Evolutionary conservation across 2,113 vertebrate genomes (phyloP), one percentile per base, ranked within the genome.

Genomic region (Orycteropus afer): DNA sequence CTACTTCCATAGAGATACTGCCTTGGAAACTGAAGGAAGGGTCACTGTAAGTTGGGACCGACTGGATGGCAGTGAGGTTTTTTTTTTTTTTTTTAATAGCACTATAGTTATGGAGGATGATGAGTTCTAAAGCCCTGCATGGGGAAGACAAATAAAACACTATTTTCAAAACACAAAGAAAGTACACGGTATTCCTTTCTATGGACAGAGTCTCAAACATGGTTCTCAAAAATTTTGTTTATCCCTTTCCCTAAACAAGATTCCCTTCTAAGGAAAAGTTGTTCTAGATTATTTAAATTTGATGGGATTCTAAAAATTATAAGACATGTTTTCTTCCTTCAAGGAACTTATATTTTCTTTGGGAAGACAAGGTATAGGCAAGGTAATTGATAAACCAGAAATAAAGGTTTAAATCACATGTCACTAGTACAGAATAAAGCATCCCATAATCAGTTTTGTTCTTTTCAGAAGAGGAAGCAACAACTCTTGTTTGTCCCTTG

Each of bases 381-480:
- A 87, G 29, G n/a, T 49, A 61, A 86, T 69, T 74, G 67, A 59
- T 40, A 93, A 94, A 65, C 22, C 22, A 61, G 27, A 94, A 93
- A 61, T 42, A 32, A 37, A 79, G 27, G 82, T 67, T 79, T 90
- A 79, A 89, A 55, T 84, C 8, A 74, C n/a, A 81, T 51, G 3
- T 37, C 84, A 53, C n/a, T 78, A 85, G 2, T 34, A 61, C 11
- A 92, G 42, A 79, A 67, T 73, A 78, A 40, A 8, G 22, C 25
- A 37, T 78, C 10, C 22, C 29, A 3, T 65, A 89, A 40, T 86
- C 1, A 90, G 20, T 59, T 86, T 93, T 87, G 40, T 47, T 95
- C 84, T 71, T 90, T 87, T 67, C 7, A 29, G 17, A 90, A 69
- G 14, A 34, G 5, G 32, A 87, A 73, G 40, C 42, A 80, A 67